Evolutionary conservation across 2,888 invertebrate species (phyloP).

Genomic region (Aporophyla nigra): DNA sequence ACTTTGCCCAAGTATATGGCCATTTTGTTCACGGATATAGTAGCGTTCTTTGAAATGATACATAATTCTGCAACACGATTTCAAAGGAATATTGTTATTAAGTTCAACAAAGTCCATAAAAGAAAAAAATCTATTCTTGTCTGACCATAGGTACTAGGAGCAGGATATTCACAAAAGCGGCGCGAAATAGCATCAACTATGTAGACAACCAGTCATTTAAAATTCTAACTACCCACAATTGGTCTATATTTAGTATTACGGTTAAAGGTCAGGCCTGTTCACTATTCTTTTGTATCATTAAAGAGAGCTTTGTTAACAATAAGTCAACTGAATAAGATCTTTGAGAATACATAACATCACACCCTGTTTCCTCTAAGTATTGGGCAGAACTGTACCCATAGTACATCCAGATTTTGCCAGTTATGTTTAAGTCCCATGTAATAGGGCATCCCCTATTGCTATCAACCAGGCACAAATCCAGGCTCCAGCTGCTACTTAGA

Average conservation of each 20-base stretch:
- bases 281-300: constrained; percentile 22
- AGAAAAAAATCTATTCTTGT: background rate
- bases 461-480: too few species aligned
- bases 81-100: background rate
- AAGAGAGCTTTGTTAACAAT: constrained; percentile 5
- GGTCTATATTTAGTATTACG: constrained; percentile 3
- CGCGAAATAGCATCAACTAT: background rate
- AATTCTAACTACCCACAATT: constrained; percentile 26
- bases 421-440: too few species aligned
- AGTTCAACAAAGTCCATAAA: background rate
- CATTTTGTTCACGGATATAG: background rate
- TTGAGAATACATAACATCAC: background rate
- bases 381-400: too few species aligned
- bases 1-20: background rate
- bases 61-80: background rate
- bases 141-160: background rate
- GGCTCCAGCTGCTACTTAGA: too few species aligned
- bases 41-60: background rate
- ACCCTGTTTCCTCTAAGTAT: too few species aligned
- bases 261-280: constrained; percentile 15
- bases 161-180: background rate
- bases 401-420: too few species aligned
- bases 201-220: background rate
- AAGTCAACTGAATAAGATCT: background rate
- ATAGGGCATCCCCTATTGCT: too few species aligned